Conservation (phyloP, 2,888 invertebrate species). For the Drosophila histrio region DNA sequence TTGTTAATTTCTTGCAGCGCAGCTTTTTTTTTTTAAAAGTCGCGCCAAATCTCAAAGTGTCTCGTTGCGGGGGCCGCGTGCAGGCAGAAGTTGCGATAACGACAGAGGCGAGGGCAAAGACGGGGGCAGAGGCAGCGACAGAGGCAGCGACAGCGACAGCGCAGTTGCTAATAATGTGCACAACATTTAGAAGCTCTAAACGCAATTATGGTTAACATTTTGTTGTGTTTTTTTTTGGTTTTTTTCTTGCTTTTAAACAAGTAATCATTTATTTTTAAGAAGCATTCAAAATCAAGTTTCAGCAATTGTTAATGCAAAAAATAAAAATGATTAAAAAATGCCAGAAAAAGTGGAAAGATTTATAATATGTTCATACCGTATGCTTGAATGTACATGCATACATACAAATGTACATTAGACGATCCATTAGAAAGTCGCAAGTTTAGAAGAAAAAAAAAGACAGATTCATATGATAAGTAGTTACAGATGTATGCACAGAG, state of each 20-base stretch:
- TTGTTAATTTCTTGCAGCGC: constrained; percentile 73
- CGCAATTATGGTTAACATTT: constrained; percentile 58
- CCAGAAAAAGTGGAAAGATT: constrained; percentile 61
- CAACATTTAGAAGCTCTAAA: constrained; percentile 59
- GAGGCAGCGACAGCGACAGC: not conserved
- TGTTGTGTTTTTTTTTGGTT: constrained; percentile 38
- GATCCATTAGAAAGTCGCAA: constrained; percentile 70
- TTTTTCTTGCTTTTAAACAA: constrained; percentile 55
- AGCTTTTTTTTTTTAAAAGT: constrained; percentile 63
- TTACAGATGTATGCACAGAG: no score
- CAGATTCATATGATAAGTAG: constrained; percentile 52
- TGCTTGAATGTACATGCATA: not conserved
- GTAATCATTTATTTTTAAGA: constrained; percentile 76
- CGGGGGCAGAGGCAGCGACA: constrained; percentile 7
- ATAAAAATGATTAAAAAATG: constrained; percentile 21
- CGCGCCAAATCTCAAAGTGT: constrained; percentile 50
- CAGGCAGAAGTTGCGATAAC: constrained; percentile 20
- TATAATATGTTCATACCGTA: constrained; percentile 36
- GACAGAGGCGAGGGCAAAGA: not conserved
- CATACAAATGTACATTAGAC: constrained; percentile 30
- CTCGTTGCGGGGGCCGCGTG: constrained; percentile 58
- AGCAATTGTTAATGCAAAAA: constrained; percentile 69
- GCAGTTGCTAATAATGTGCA: constrained; percentile 57
- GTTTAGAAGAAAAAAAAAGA: constrained; percentile 62
- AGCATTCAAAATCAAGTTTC: constrained; percentile 74